These are phyloP conservation scores for Dermochelys coriacea DNA, from an alignment of 2,797 vertebrate genomes.

Conservation along the genomic window DNA sequence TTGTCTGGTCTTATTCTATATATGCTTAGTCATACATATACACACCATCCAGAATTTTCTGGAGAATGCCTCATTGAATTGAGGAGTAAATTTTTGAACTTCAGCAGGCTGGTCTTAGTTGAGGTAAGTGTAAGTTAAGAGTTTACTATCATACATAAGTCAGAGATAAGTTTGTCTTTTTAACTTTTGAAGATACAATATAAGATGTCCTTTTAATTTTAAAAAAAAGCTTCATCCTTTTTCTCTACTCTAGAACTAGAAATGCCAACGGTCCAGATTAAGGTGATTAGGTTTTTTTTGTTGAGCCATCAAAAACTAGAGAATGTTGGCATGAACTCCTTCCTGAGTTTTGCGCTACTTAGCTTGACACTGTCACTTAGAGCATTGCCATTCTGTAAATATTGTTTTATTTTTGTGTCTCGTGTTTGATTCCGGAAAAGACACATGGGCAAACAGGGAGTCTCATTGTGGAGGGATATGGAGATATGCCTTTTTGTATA, in stretches of 20 bases:
- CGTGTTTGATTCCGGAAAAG: neutral
- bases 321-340: neutral
- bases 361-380: neutral
- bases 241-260: neutral
- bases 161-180: neutral
- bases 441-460: neutral
- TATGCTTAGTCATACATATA: neutral
- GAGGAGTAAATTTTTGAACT: neutral
- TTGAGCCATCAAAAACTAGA: neutral
- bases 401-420: neutral
- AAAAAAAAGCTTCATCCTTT: neutral
- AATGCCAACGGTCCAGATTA: neutral
- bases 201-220: neutral
- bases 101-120: neutral
- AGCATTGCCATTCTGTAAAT: neutral
- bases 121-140: neutral
- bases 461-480: neutral
- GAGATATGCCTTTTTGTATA: neutral
- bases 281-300: neutral
- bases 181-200: neutral
- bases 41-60: neutral
- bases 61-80: neutral
- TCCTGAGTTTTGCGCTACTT: neutral
- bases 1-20: neutral
- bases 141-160: neutral